Evolutionary conservation across 2,888 invertebrate genomes (phyloP).

Genomic region (Papilio gigon): DNA sequence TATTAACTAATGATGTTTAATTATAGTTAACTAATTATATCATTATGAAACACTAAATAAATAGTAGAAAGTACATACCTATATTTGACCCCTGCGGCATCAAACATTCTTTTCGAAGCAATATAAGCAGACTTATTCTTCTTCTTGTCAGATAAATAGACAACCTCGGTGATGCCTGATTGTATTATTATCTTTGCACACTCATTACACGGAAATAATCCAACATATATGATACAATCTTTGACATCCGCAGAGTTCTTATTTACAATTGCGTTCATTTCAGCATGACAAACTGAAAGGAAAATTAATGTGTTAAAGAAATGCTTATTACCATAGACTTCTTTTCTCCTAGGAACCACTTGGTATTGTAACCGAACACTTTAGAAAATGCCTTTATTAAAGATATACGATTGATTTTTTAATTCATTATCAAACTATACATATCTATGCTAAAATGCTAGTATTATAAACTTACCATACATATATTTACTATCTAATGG

Average conservation of each 20-base stretch:
- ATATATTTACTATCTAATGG: conserved; percentile 89
- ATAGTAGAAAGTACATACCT: too few species aligned
- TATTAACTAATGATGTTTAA: too few species aligned
- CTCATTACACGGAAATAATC: conserved; percentile 97
- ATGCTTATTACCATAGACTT: too few species aligned
- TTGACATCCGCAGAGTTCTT: conserved; percentile 90
- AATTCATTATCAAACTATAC: too few species aligned
- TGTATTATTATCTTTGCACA: conserved; percentile 99
- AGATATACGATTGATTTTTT: too few species aligned
- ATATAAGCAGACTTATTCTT: conserved; percentile 84
- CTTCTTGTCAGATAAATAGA: conserved; percentile 93
- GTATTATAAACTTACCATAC: conserved; percentile 86
- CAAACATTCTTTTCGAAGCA: conserved; percentile 92
- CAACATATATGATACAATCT: conserved; percentile 92
- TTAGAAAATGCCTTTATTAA: too few species aligned
- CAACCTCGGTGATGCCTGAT: conserved; percentile 90
- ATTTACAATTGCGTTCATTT: conserved; percentile 98
- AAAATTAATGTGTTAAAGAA: too few species aligned
- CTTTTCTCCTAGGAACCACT: too few species aligned
- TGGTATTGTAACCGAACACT: too few species aligned
- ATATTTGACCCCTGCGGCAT: conserved; percentile 88
- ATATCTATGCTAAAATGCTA: background rate
- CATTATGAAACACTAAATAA: too few species aligned
- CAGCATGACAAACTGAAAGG: conserved; percentile 96
- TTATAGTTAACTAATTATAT: too few species aligned